Evolutionary conservation across 2,888 invertebrate genomes (phyloP).

Genomic region (Apamea epomidion): DNA sequence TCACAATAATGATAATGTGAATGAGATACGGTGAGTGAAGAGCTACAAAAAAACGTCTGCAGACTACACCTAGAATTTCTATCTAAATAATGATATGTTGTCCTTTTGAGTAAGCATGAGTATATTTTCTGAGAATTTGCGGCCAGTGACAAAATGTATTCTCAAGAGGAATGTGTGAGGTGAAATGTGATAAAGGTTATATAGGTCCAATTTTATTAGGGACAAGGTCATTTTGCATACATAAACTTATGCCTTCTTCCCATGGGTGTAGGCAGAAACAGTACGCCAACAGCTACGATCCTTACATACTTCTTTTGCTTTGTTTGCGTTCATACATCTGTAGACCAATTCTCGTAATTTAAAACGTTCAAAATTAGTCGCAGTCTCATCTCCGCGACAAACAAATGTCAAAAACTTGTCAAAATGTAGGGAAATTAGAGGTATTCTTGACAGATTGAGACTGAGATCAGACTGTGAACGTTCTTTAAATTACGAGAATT

Average conservation of each 20-base stretch:
- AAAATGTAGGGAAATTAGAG: too few relatives aligned
- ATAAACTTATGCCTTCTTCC: not conserved
- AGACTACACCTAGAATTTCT: conserved; percentile 12
- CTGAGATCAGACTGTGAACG: too few relatives aligned
- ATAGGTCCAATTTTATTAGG: too few relatives aligned
- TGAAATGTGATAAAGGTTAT: not conserved
- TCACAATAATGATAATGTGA: conserved; percentile 13
- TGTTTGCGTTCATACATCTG: not conserved
- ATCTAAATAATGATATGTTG: conserved; percentile 22
- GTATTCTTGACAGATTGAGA: too few relatives aligned
- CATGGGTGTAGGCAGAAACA: not conserved
- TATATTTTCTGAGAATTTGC: conserved; percentile 12
- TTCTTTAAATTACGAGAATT: too few relatives aligned
- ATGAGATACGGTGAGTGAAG: not conserved
- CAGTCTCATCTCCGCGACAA: too few relatives aligned
- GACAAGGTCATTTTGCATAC: not conserved
- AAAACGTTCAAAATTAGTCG: too few relatives aligned
- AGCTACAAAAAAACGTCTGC: conserved; percentile 31
- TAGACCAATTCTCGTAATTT: too few relatives aligned
- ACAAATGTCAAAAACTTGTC: too few relatives aligned
- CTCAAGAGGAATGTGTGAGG: not conserved
- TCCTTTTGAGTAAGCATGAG: not conserved
- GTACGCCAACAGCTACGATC: too few relatives aligned
- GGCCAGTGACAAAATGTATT: not conserved
- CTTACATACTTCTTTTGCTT: not conserved